Evolutionary conservation across 2,888 invertebrate species (phyloP), one percentile per base, ranked within the genome.

Genomic region (Lamproptera curius): DNA sequence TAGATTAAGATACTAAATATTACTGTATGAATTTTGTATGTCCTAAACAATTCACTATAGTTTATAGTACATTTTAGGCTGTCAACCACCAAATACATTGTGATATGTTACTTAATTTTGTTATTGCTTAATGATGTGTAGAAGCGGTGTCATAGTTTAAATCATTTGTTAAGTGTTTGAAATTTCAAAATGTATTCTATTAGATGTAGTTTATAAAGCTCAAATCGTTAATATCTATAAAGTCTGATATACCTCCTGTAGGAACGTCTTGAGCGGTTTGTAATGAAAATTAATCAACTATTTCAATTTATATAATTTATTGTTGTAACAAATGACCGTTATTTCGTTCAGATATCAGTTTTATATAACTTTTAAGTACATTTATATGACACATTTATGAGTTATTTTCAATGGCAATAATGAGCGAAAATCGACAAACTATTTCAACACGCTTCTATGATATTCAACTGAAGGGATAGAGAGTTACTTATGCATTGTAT

Each of bases 191-290:
- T 67, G 55, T 62, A 61, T 58, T 59, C 56, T 59, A 62, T 66
- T 70, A 66, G 61, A 60, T 57, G 65, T 70, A 71, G 73, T 67
- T 70, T 70, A 65, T 66, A 70, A 83, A 76, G 84, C 84, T 84
- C 84, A 83, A 84, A 72, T 79, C 70, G 70, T 71, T 72, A 67
- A 70, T 69, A 70, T 63, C 57, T 70, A 61, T 67, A 65, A 66
- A 66, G 63, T 67, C 61, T 65, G 65, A 63, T 34, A 42, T 53
- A 36, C 38, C 28, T 48, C 16, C 36, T 37, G 39, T 46, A 34
- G 37, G 50, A 51, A 34, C 38, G 48, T 58, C 59, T 50, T 67
- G 55, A 58, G 61, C 63, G 57, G 61, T 62, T 62, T 56, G 36
- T 16, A 10, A 42, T n/a, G 1, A 14, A 42, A 20, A 20, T 10